Base-by-base conservation (phyloP, 2,113 vertebrate genomes). In the Limanda limanda region DNA sequence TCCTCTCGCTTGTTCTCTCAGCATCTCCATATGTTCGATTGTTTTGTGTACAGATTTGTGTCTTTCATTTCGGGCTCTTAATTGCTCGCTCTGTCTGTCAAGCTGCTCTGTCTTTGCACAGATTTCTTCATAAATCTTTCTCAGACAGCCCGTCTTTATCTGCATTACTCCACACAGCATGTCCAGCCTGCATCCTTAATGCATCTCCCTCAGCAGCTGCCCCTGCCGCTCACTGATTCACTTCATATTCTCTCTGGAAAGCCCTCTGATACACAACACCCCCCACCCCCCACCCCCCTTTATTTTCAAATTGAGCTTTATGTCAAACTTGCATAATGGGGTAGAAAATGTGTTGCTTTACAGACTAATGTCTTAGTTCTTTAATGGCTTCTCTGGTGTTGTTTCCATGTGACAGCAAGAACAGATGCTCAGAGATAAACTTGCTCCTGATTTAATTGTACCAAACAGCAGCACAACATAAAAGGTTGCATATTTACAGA, bases 391-490 rank as follows among this genome's bases (percentile, higher is more conserved):
- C 42, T 77, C 12, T 17, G 35, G 35, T 15, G 6, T 76, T 24
- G 58, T 45, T 62, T 60, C 40, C 25, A 31, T 55, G 25, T 54
- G 20, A 27, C 64, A 1, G 0, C 35, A 61, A 60, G 20, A 86
- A 74, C 57, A 84, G 60, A 84, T 76, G 52, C 65, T 58, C 35
- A 31, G 5, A 52, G 21, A 78, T 56, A 77, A 78, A 83, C 35
- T 51, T 75, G 57, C 80, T 59, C 24, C 47, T 58, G 27, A 82
- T 79, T 86, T 61, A 27, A 76, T 47, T 73, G 42, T 57, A 40
- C 59, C 24, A 51, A 54, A 58, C 51, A 37, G 48, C 40, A 65
- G 40, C 51, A 52, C 48, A 42, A 68, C 57, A 72, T 23, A 37
- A 83, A 66, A 61, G 42, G 10, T 4, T 47, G 45, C 45, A 47